Evolutionary conservation across 2,113 vertebrate genomes (phyloP), one percentile per base, ranked within the genome.

Genomic region (Salvelinus alpinus): DNA sequence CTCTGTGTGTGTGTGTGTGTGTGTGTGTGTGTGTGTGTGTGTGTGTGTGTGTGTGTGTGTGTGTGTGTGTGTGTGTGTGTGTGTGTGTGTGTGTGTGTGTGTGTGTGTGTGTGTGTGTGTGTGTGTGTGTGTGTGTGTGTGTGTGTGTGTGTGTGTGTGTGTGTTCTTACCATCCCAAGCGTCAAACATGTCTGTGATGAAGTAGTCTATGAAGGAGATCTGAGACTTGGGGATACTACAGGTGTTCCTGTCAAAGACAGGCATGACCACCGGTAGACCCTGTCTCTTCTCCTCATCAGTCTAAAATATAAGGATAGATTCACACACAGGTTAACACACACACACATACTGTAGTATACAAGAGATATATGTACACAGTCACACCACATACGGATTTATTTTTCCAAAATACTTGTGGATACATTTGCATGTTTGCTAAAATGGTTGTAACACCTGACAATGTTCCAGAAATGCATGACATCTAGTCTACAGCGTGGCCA

Each of bases 171-270:
- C 96, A 79, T 99, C 97, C 97, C 96, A 99, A 0, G 97, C 96
- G 44, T 98, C 95, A 8, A 99, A 99, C 97, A 99, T 99, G 79
- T 99, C 96, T 7, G 94, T 97, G 93, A 99, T 96, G 92, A 99
- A 99, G 91, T 99, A 99, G 90, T 99, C 97, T 31, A 99, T 99
- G 87, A 99, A 99, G 88, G 97, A 99, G 84, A 99, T 96, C 82
- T 99, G 97, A 81, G 97, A 99, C 89, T 98, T 99, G 80, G 97
- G 97, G 67, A 99, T 95, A 84, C 97, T 99, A 86, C 97, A 99
- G 84, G 95, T 97, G 80, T 96, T 97, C 83, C 96, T 95, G 78
- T 99, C 97, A 69, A 99, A 99, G 85, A 98, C 96, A 0, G 97
- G 97, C 97, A 99, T 99, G 85, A 99, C 97, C 84, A 99, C 97